Conservation (phyloP, 1,140 invertebrate genomes). For the Aporrectodea caliginosa region DNA sequence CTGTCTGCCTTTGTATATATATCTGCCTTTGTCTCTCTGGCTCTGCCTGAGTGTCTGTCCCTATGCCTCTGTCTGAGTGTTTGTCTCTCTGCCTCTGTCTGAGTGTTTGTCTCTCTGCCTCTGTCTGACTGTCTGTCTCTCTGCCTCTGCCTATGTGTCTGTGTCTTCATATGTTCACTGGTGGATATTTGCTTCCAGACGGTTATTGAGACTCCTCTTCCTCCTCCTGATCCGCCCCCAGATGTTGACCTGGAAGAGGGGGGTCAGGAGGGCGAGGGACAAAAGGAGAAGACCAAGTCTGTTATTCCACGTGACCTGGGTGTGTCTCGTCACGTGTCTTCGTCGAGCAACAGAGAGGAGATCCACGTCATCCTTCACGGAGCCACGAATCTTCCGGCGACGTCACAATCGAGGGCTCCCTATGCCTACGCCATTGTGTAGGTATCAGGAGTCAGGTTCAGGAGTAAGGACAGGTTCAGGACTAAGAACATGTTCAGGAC, state of each 20-base stretch:
- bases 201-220: not conserved
- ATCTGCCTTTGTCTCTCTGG: no score
- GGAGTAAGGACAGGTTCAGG: no score
- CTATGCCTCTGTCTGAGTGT: no score
- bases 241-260: no score
- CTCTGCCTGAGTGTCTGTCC: no score
- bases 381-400: conserved; percentile 41
- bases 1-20: no score
- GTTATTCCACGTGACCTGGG: not conserved
- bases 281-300: not conserved
- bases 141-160: not conserved
- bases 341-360: conserved; percentile 41
- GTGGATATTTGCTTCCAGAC: not conserved
- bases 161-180: not conserved
- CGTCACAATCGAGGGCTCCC: conserved; percentile 36
- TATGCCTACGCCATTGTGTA: conserved; percentile 44
- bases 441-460: conserved; percentile 19
- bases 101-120: not conserved
- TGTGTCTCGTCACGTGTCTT: conserved; percentile 43
- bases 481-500: no score
- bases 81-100: not conserved
- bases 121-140: not conserved
- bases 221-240: no score
- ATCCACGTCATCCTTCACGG: conserved; percentile 49
- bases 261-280: not conserved